Conservation (phyloP, 2,797 vertebrate genomes). For the Mastacembelus armatus region DNA sequence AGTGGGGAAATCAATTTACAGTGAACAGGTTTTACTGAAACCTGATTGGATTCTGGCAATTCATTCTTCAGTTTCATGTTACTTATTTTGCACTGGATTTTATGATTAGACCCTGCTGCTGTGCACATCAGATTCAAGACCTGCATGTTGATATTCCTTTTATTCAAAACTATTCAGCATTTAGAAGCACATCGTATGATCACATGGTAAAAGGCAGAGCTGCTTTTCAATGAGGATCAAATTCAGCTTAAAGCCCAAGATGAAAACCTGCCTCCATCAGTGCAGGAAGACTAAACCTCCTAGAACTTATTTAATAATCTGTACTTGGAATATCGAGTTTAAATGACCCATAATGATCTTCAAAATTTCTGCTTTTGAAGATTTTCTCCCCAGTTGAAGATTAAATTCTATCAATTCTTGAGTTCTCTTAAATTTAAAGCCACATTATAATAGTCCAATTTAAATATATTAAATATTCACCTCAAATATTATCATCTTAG, state of each 20-base stretch:
- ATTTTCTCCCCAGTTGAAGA: neutral
- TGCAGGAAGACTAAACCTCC: neutral
- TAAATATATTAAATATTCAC: neutral
- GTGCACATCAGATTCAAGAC: neutral
- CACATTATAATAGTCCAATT: neutral
- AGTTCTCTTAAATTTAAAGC: neutral
- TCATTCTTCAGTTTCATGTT: neutral
- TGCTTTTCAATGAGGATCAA: neutral
- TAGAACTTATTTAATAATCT: neutral
- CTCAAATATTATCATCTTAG: neutral
- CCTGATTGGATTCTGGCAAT: too few species aligned
- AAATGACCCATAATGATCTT: neutral
- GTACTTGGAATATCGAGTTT: neutral
- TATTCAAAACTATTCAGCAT: neutral
- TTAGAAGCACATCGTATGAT: neutral
- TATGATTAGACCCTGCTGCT: neutral
- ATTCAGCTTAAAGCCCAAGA: neutral
- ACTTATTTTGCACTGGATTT: neutral
- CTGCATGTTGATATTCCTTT: too few species aligned
- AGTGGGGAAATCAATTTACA: too few species aligned
- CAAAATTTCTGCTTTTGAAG: constrained; percentile 1
- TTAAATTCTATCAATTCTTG: neutral
- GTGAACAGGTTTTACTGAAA: too few species aligned
- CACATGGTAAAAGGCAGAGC: neutral
- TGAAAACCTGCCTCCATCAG: neutral